Evolutionary conservation across 2,888 invertebrate genomes (phyloP).

Genomic region (Morpho achilles): DNA sequence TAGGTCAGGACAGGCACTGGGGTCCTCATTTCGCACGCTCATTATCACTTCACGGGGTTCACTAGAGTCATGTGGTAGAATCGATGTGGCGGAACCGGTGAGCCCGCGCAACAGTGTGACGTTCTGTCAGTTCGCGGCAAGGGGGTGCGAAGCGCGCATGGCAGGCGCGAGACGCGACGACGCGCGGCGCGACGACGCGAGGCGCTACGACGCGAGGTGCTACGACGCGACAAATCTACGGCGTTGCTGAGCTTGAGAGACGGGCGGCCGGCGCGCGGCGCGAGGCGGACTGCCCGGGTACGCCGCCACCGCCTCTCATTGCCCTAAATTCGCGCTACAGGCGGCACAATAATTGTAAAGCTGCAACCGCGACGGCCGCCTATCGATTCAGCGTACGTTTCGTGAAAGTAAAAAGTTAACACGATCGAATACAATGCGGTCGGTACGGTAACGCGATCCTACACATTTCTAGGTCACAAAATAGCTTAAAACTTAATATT

Average conservation of each 20-base stretch:
- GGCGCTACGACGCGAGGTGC: conserved; percentile 35
- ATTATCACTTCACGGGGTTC: conserved; percentile 31
- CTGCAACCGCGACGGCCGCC: conserved; percentile 65
- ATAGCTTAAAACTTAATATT: conserved; percentile 54
- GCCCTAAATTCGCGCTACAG: conserved; percentile 71
- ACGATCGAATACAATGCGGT: conserved; percentile 70
- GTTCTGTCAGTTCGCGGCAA: conserved; percentile 29
- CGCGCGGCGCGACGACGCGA: conserved; percentile 7
- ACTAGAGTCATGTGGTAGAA: conserved; percentile 27
- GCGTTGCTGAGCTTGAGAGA: conserved; percentile 32
- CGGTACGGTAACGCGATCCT: conserved; percentile 57
- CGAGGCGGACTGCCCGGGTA: conserved; percentile 54
- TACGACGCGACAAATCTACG: conserved; percentile 15
- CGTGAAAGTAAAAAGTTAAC: conserved; percentile 72
- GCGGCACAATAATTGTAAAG: conserved; percentile 67
- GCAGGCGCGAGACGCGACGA: conserved; percentile 50
- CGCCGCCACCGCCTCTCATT: conserved; percentile 51
- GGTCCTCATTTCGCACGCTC: conserved; percentile 32
- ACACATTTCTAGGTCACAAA: conserved; percentile 63
- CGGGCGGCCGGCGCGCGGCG: conserved; percentile 60
- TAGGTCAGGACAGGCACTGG: conserved; percentile 36
- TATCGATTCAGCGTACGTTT: conserved; percentile 68
- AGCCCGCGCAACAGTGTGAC: conserved; percentile 49
- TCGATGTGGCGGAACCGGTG: conserved; percentile 27
- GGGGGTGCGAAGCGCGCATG: conserved; percentile 31